Evolutionary conservation across 92 coral and sea anemone genomes (phyloP), one percentile per base, ranked within the genome.

Genomic region (Pocillopora grandis): DNA sequence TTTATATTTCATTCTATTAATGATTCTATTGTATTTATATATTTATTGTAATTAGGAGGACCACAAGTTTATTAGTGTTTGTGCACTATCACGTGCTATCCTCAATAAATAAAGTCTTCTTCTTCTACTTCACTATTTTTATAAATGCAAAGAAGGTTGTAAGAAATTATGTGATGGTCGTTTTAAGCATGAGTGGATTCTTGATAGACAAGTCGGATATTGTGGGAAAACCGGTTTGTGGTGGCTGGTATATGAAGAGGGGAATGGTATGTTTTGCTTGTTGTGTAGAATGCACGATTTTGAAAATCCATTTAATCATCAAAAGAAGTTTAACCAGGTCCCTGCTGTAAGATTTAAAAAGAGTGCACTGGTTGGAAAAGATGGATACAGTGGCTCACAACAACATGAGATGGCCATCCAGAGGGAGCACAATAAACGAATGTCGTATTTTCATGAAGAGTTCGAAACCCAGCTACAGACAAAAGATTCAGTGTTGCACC

Each of bases 201-300:
- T 75, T 62, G 75, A 84, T 56, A 75, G 75, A 84, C 74, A 58
- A 27, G 80, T 84, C 60, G 80, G 74, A 64, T 84, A 73, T 75
- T 84, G 87, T 75, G 74, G 75, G 87, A 84, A 62, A 72, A 75
- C 81, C 35, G 81, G 87, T 64, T 73, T 84, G 75, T 84, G 80
- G 80, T 84, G 75, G 87, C 82, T 84, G 56, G 81, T 73, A 65
- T 84, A 84, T 65, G 87, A 84, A 84, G 87, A 84, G 69, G 87
- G 81, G 82, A 62, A 75, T 84, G 81, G 87, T 62, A 84, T 75
- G 81, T 75, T 84, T 66, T 84, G 87, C 75, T 55, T 82, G 57
- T 63, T 61, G 68, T 82, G 86, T 79, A 72, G 79, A 61, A 82
- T 70, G 86, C 86, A 82, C 59, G 80, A 75, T 65, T 65, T 72